phyloP scores from a whole-genome alignment of 2,113 vertebrate genomes.

The Sula dactylatra region DNA sequence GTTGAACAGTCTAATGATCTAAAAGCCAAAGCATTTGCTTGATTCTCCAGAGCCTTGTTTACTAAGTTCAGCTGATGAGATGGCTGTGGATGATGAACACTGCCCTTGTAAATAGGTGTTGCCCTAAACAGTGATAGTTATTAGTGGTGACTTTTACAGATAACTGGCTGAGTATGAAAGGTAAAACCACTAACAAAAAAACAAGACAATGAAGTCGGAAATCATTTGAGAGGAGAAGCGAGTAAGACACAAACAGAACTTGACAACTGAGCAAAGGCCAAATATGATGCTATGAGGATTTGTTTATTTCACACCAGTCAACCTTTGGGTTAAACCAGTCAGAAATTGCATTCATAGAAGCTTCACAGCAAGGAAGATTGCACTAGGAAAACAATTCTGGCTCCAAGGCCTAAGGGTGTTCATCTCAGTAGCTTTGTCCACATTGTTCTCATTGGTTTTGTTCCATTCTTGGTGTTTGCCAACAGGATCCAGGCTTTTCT shows the following conservation, averaged over 20 bases:
- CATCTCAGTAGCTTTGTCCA: background rate
- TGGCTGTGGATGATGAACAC: background rate
- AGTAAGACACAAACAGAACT: background rate
- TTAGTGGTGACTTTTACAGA: background rate
- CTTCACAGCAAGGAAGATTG: background rate
- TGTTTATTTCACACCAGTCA: conserved; percentile 21
- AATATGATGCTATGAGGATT: background rate
- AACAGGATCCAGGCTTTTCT: background rate
- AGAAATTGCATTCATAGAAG: background rate
- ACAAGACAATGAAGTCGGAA: background rate
- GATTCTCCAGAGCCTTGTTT: background rate
- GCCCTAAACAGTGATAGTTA: background rate
- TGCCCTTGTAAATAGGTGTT: background rate
- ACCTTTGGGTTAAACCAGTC: conserved; percentile 2
- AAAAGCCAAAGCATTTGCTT: background rate
- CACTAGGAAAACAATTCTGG: background rate
- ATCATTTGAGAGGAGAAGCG: background rate
- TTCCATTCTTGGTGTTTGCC: background rate
- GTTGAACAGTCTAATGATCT: background rate
- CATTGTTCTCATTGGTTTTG: background rate
- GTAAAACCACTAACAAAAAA: background rate
- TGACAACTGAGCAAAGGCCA: background rate
- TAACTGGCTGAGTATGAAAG: background rate
- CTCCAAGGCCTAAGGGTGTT: background rate
- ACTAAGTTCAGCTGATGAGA: background rate